Evolutionary conservation across 2,888 invertebrate species (phyloP).

Genomic region (Strigamia maritima): DNA sequence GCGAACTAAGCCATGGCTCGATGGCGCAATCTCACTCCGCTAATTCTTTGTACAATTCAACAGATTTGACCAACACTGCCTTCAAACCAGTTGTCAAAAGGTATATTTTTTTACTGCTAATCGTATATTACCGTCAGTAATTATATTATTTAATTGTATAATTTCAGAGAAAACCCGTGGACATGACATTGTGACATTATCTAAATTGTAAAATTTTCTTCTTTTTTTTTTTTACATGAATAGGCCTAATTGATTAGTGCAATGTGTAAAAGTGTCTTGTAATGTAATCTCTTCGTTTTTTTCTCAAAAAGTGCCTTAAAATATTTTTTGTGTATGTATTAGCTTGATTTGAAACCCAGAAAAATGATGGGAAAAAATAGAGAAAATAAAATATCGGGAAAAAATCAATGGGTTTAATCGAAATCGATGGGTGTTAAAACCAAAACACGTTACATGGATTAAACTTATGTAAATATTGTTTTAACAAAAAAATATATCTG

Average conservation of each 20-base stretch:
- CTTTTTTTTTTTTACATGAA: neutral
- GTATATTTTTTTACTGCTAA: neutral
- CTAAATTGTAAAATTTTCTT: neutral
- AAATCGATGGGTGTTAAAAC: neutral
- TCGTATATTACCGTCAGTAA: neutral
- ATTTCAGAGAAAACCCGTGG: constrained; percentile 24
- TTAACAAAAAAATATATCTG: constrained; percentile 8
- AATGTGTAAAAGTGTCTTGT: constrained; percentile 22
- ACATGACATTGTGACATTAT: constrained; percentile 26
- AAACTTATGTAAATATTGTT: neutral
- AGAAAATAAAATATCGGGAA: neutral
- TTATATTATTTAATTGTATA: neutral
- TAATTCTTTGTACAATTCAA: constrained; percentile 11
- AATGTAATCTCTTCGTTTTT: neutral
- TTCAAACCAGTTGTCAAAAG: constrained; percentile 37
- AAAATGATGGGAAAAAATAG: neutral
- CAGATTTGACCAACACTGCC: constrained; percentile 33
- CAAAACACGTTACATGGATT: neutral
- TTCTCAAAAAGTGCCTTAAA: constrained; percentile 2
- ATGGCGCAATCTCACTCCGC: neutral
- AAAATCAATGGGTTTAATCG: neutral
- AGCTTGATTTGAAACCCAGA: neutral
- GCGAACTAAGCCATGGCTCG: neutral
- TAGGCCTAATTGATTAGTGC: constrained; percentile 24
- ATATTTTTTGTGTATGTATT: neutral